Percentiles rank a stretch among this genome's conserved stretches.
These are phyloP conservation scores for Crioceris asparagi DNA, from an alignment of 2,888 invertebrate species.

Conservation along the genomic window DNA sequence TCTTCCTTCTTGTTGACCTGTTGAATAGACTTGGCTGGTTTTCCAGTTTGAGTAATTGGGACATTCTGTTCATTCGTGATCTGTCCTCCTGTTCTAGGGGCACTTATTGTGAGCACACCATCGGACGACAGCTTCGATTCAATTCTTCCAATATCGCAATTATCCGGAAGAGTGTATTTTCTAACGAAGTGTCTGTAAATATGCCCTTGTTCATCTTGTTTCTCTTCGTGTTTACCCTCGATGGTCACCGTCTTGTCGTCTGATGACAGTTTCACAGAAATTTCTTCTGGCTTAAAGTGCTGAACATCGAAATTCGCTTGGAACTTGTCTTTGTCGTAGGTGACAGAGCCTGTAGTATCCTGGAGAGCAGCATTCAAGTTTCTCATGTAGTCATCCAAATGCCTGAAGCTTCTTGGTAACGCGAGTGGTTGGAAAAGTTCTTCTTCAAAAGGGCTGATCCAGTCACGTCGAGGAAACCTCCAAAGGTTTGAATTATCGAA, in stretches of 20 bases:
- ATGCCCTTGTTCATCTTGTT: conserved; percentile 14
- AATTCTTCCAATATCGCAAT: conserved; percentile 10
- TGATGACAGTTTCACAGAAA: conserved; percentile 36
- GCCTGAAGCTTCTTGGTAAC: not conserved
- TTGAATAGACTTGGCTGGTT: conserved; percentile 9
- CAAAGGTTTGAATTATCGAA: conserved; percentile 8
- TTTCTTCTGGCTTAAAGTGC: conserved; percentile 15
- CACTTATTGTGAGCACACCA: conserved; percentile 13
- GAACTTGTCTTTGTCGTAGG: conserved; percentile 11
- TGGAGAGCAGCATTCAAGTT: conserved; percentile 5
- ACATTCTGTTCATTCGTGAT: conserved; percentile 7
- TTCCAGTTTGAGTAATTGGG: conserved; percentile 11
- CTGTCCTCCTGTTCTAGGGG: conserved; percentile 7
- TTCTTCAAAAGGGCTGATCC: conserved; percentile 2
- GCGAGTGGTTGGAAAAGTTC: conserved; percentile 1
- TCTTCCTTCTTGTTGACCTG: too few species aligned
- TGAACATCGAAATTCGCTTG: conserved; percentile 14
- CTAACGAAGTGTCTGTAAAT: conserved; percentile 15
- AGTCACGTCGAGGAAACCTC: not conserved
- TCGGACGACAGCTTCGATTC: conserved; percentile 14
- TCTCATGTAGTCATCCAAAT: conserved; percentile 4
- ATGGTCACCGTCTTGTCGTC: conserved; percentile 11
- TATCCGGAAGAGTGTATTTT: conserved; percentile 12
- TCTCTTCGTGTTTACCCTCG: conserved; percentile 15
- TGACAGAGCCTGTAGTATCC: conserved; percentile 7